phyloP scores from a whole-genome alignment of 2,888 invertebrate genomes.

The Horisme vitalbata region DNA sequence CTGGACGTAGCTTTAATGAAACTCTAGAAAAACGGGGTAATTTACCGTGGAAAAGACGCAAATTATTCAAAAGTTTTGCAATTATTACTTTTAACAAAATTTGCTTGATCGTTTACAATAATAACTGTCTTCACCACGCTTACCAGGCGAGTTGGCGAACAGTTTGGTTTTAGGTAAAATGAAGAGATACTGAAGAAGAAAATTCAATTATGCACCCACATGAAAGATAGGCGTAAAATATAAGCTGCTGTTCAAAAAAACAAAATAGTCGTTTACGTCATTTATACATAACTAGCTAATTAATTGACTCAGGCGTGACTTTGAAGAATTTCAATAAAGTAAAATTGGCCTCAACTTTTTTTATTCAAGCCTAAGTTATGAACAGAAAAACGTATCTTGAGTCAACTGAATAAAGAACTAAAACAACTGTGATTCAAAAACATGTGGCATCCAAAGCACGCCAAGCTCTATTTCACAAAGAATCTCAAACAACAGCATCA shows the following conservation, averaged over 20 bases:
- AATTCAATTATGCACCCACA: too few species aligned
- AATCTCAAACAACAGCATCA: slow-evolving; percentile 44
- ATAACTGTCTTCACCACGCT: too few species aligned
- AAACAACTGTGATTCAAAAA: slow-evolving; percentile 8
- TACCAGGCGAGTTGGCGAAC: too few species aligned
- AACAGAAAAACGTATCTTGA: background rate
- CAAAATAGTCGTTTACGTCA: too few species aligned
- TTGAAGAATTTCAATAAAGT: too few species aligned
- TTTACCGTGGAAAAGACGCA: slow-evolving; percentile 66
- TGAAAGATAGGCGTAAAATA: too few species aligned
- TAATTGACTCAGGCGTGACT: too few species aligned
- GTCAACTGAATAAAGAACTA: background rate
- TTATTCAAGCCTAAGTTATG: background rate
- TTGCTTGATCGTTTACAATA: too few species aligned
- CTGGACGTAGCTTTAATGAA: slow-evolving; percentile 76
- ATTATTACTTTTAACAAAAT: slow-evolving; percentile 72
- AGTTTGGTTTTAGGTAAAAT: too few species aligned
- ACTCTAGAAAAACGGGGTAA: slow-evolving; percentile 71
- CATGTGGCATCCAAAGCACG: slow-evolving; percentile 18
- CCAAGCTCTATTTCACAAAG: slow-evolving; percentile 26
- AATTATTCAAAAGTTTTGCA: slow-evolving; percentile 75
- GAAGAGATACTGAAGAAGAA: too few species aligned
- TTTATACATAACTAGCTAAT: too few species aligned
- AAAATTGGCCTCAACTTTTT: background rate
- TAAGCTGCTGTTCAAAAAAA: too few species aligned